A percentile compares a stretch with the other conserved stretches of the same genome.
Conservation (phyloP, 2,113 vertebrate genomes). For the Mormyrus iriodes region DNA sequence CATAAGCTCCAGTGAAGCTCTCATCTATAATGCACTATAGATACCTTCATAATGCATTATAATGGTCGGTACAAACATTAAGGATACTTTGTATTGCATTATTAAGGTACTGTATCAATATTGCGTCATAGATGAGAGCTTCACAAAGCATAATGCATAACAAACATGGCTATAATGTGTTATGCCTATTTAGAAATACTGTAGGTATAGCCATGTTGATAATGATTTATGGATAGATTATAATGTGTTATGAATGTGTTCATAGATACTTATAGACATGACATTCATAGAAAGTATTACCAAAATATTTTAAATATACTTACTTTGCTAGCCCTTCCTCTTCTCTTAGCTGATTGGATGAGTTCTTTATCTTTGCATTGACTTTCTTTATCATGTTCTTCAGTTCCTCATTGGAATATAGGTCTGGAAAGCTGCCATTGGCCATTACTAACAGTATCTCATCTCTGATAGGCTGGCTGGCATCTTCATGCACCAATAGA, state of each 20-base stretch:
- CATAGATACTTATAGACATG: neutral
- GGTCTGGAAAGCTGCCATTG: constrained; percentile 56
- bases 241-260: neutral
- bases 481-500: constrained; percentile 59
- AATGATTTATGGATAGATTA: neutral
- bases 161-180: neutral
- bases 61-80: neutral
- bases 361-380: constrained; percentile 31
- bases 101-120: neutral
- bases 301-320: constrained; percentile 27
- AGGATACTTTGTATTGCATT: too few relatives aligned
- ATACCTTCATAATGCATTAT: neutral
- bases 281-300: neutral
- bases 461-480: constrained; percentile 45
- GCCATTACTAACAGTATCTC: constrained; percentile 58
- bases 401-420: constrained; percentile 54
- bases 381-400: constrained; percentile 42
- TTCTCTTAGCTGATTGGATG: constrained; percentile 41
- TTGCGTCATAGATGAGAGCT: neutral
- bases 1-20: too few relatives aligned
- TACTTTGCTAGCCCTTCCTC: constrained; percentile 61
- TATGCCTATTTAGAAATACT: neutral
- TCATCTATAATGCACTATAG: neutral
- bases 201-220: too few relatives aligned
- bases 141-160: neutral